Evolutionary conservation across 35 echinoderm and acorn worm genomes (phyloP), one percentile per base, ranked within the genome.

Genomic region (Eucidaris tribuloides): DNA sequence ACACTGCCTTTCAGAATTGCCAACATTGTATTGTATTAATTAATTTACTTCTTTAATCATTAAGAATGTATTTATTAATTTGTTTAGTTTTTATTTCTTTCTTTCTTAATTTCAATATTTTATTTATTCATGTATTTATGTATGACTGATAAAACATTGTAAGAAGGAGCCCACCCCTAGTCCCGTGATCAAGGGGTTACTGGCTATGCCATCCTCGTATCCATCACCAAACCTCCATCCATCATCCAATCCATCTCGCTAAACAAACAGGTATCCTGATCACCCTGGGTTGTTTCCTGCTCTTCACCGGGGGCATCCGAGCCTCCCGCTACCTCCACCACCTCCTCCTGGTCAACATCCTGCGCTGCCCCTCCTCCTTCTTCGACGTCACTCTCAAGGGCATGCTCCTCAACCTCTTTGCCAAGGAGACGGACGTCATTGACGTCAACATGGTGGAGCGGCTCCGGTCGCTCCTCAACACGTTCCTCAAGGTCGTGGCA

Each of bases 301-400:
- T 91, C 3, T 85, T 44, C 37, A n/a, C 39, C 36, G 89, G 89
- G 0, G 83, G 65, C 3, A 44, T 90, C 22, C 48, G 42, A 5
- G 86, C 92, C 49, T 85, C 92, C 2, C 14, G 64, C 0, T 19
- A 0, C 5, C 62, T 94, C 80, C 87, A 94, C 72, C 45, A 19
- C 11, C 45, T n/a, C 5, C 56, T 94, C 2, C 87, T 94, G 29
- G 20, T n/a, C n/a, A 77, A 89, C 39, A 36, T 94, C 61, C 29
- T 94, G 2, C 82, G 19, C 56, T 90, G 76, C 62, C 82, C 92
- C 38, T 82, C 86, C 81, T 68, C 34, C 19, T 86, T 94, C 50
- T 94, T 85, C 43, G 92, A 94, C 65, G 82, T 79, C 45, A 94
- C 92, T 4, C 92, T 87, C 3, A 77, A 42, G 39, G 92, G 92